Conservation (phyloP, 1,140 invertebrate genomes). For the Daktulosphaira vitifoliae region DNA sequence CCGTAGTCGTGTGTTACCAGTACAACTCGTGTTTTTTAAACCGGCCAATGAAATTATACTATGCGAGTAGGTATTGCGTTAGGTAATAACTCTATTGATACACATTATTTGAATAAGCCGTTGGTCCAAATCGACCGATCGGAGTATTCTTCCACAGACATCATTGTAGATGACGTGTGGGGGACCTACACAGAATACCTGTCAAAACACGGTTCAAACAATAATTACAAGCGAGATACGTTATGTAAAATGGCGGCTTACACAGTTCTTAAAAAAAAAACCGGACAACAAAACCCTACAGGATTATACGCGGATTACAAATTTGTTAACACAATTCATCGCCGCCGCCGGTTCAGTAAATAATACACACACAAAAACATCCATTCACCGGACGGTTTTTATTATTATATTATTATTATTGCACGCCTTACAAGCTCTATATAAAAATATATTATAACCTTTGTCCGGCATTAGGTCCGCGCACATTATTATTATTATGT, state of each 20-base stretch:
- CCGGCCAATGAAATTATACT: no score
- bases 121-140: slow-evolving; percentile 25
- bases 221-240: slow-evolving; percentile 29
- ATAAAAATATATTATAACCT: no score
- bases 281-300: slow-evolving; percentile 22
- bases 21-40: no score
- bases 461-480: slow-evolving; percentile 12
- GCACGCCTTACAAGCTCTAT: slow-evolving; percentile 8
- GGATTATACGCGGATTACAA: slow-evolving; percentile 32
- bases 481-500: slow-evolving; percentile 31
- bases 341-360: no score
- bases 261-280: slow-evolving; percentile 25
- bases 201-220: slow-evolving; percentile 28
- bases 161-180: not conserved
- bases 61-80: no score
- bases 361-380: slow-evolving; percentile 17
- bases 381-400: slow-evolving; percentile 24
- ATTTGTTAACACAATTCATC: slow-evolving; percentile 31
- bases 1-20: no score
- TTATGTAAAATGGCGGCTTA: slow-evolving; percentile 33
- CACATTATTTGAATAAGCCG: no score
- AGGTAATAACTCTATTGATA: no score
- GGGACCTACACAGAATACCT: not conserved
- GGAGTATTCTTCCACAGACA: not conserved
- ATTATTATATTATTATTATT: slow-evolving; percentile 31